Conservation (phyloP, 2,113 vertebrate genomes). For the Corydoras maculifer region DNA sequence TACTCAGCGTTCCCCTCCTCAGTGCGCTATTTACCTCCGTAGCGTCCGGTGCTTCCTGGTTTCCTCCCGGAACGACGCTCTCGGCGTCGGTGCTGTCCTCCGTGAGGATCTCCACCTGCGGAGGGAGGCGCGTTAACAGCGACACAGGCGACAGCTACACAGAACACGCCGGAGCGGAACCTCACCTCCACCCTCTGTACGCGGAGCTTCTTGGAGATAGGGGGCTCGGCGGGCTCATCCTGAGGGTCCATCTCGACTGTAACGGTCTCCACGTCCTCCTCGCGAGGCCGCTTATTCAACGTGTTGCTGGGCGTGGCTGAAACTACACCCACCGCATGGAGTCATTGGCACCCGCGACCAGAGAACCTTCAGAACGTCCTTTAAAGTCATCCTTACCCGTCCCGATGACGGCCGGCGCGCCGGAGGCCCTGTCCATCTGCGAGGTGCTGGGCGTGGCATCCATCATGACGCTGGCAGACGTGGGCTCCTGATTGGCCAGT, state of each 20-base stretch:
- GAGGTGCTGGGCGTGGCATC: constrained; percentile 81
- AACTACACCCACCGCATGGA: constrained; percentile 60
- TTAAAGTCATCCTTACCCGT: constrained; percentile 64
- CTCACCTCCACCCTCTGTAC: constrained; percentile 84
- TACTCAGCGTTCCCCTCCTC: too few relatives aligned
- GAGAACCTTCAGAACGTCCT: too few relatives aligned
- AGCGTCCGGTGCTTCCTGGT: constrained; percentile 80
- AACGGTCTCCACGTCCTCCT: constrained; percentile 82
- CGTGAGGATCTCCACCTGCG: constrained; percentile 80
- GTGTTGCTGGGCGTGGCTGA: constrained; percentile 84
- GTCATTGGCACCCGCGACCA: not conserved
- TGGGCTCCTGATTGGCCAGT: constrained; percentile 76
- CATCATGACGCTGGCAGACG: constrained; percentile 66
- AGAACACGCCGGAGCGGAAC: not conserved
- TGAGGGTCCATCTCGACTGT: constrained; percentile 70
- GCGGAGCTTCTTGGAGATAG: constrained; percentile 84
- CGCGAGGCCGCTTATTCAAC: constrained; percentile 82
- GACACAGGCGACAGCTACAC: not conserved
- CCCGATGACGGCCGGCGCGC: constrained; percentile 83
- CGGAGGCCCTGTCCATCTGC: constrained; percentile 85
- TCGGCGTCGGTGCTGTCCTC: constrained; percentile 86
- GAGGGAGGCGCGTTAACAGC: not conserved
- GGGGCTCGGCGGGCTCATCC: constrained; percentile 79
- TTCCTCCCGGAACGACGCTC: constrained; percentile 75
- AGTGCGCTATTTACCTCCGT: constrained; percentile 63